Evolutionary conservation across 2,888 invertebrate genomes (phyloP), one percentile per base, ranked within the genome.

Genomic region (Drosophila meridionalis): DNA sequence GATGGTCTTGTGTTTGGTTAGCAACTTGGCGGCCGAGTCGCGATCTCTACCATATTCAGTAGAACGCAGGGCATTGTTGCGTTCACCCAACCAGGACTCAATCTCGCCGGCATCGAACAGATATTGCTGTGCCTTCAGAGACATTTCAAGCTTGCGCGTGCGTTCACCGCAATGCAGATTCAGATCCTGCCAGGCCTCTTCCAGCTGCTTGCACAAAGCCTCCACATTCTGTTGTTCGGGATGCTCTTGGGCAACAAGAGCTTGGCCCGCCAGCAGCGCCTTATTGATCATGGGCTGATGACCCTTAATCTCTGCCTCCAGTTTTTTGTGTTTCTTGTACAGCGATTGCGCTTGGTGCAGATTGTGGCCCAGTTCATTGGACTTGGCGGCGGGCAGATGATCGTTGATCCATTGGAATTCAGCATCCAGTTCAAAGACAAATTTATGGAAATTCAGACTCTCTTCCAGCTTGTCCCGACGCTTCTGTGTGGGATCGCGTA

Each of bases 351-450:
- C 98, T 87, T 98, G 98, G 90, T 98, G 97, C 47, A 99, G 94
- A 93, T 97, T 98, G 62, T 96, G 95, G 0, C 98, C 98, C 32
- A 96, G 94, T 36, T 95, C 94, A 14, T 95, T 95, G 0, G 97
- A 96, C 0, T 95, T 94, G 0, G 98, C 98, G 0, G 96, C 95
- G 0, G 97, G 97, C 79, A 96, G 93, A 72, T 98, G 97, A 92
- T 99, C 99, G 45, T 96, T 96, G 78, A 99, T 97, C 99, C 99
- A 99, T 91, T 97, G 98, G 85, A 98, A 94, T 92, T 99, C 99
- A 1, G 97, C 96, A 56, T 98, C 97, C 55, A 99, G 95, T 91
- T 99, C 98, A 87, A 99, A 98, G 3, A 96, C 96, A 93, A 99
- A 98, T 92, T 99, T 98, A 93, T 99, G 98, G 69, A 92, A 93